Conservation (phyloP, 2,113 vertebrate genomes). For the Pseudorectes ferrugineus region DNA sequence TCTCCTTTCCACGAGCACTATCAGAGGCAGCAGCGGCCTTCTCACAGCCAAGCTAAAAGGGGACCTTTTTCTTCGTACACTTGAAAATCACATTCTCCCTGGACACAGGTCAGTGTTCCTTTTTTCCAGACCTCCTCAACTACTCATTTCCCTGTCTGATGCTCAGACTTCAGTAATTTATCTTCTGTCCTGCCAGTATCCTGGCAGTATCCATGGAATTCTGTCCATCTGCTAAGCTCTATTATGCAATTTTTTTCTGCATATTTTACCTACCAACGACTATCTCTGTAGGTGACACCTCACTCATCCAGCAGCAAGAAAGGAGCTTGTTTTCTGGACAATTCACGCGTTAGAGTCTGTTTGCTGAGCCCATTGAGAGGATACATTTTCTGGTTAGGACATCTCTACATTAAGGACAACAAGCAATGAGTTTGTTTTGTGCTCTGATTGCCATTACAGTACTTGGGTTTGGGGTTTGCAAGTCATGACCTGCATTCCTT, state of each 20-base stretch:
- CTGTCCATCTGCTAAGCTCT: not conserved
- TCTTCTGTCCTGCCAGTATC: not conserved
- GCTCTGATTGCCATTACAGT: not conserved
- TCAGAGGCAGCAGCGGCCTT: not conserved
- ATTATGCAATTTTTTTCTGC: not conserved
- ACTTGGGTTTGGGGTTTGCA: not conserved
- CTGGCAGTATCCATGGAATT: not conserved
- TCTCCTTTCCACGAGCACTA: not conserved
- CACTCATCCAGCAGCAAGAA: not conserved
- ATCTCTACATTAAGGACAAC: not conserved
- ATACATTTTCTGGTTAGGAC: not conserved
- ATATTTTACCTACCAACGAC: not conserved
- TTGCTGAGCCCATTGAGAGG: not conserved
- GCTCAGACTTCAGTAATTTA: not conserved
- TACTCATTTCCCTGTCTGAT: not conserved
- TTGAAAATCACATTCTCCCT: not conserved
- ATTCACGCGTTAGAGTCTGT: not conserved
- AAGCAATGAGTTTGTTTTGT: not conserved
- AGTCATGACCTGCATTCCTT: not conserved
- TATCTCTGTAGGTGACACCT: not conserved
- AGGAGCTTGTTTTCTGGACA: not conserved
- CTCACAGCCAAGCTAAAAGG: not conserved
- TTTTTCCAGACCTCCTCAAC: not conserved
- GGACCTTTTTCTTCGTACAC: not conserved
- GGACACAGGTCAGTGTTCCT: not conserved